These are phyloP conservation scores for Labeo calbasu DNA, from an alignment of 2,797 vertebrate species.

Conservation along the genomic window DNA sequence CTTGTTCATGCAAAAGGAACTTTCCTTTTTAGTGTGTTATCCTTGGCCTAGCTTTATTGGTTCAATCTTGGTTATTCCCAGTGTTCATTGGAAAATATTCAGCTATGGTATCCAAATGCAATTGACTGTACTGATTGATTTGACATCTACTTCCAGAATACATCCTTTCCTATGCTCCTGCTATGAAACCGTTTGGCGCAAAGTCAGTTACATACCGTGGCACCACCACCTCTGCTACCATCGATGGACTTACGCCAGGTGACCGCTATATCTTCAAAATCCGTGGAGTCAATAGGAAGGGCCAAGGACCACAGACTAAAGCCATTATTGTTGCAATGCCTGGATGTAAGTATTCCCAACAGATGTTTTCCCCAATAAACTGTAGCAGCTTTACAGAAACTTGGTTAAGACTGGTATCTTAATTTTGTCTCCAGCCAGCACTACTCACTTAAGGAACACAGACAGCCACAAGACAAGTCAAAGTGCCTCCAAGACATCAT, in stretches of 20 bases:
- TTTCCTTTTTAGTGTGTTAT: conserved; percentile 44
- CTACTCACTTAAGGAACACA: conserved; percentile 66
- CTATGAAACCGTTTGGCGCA: conserved; percentile 95
- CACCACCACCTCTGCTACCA: conserved; percentile 84
- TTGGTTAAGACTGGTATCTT: conserved; percentile 3
- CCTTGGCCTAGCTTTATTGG: conserved; percentile 36
- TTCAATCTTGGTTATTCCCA: conserved; percentile 47
- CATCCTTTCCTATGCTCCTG: conserved; percentile 96
- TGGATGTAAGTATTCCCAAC: conserved; percentile 80
- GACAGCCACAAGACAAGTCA: conserved; percentile 64
- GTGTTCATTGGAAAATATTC: conserved; percentile 45
- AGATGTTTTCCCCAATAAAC: conserved; percentile 31
- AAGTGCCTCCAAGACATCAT: conserved; percentile 61
- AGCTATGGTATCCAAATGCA: conserved; percentile 40
- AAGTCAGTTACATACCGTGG: conserved; percentile 90
- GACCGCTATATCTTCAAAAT: conserved; percentile 98
- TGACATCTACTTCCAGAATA: conserved; percentile 83
- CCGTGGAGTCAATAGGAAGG: conserved; percentile 91
- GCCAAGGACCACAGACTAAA: conserved; percentile 94
- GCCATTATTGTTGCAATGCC: conserved; percentile 89
- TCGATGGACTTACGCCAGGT: conserved; percentile 91
- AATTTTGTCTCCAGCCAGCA: conserved; percentile 73
- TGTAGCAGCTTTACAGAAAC: conserved; percentile 9
- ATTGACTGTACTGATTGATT: conserved; percentile 37
- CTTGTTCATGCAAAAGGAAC: conserved; percentile 15